These are phyloP conservation scores for Cantharis rufa DNA, from an alignment of 2,888 invertebrate species.

Conservation along the genomic window DNA sequence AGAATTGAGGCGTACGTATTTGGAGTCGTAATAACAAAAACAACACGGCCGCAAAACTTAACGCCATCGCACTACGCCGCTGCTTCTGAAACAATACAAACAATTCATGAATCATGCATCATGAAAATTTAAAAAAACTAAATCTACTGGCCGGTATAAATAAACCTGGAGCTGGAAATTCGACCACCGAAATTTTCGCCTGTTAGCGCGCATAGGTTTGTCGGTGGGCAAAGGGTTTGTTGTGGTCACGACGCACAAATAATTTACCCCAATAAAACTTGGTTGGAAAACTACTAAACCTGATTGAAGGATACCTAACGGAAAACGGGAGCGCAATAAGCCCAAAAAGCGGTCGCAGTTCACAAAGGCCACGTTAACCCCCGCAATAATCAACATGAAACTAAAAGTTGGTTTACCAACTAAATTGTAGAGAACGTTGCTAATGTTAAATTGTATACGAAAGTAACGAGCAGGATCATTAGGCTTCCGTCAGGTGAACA, in stretches of 20 bases:
- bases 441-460: background rate
- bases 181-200: background rate
- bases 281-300: background rate
- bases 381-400: background rate
- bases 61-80: slow-evolving; percentile 70
- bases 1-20: slow-evolving; percentile 80
- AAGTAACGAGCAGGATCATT: background rate
- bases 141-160: too few relatives aligned
- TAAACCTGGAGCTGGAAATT: background rate
- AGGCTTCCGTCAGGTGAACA: background rate
- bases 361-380: background rate
- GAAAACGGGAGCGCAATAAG: background rate
- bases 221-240: background rate
- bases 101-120: background rate
- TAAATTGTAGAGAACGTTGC: background rate
- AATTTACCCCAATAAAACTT: background rate
- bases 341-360: background rate
- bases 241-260: background rate
- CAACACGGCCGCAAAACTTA: slow-evolving; percentile 69
- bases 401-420: background rate
- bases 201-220: background rate
- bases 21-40: slow-evolving; percentile 78
- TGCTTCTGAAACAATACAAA: slow-evolving; percentile 66
- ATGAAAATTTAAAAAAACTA: background rate
- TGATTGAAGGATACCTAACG: background rate